Evolutionary conservation across 1,140 invertebrate species (phyloP).

Genomic region (Teleogryllus occipitalis): DNA sequence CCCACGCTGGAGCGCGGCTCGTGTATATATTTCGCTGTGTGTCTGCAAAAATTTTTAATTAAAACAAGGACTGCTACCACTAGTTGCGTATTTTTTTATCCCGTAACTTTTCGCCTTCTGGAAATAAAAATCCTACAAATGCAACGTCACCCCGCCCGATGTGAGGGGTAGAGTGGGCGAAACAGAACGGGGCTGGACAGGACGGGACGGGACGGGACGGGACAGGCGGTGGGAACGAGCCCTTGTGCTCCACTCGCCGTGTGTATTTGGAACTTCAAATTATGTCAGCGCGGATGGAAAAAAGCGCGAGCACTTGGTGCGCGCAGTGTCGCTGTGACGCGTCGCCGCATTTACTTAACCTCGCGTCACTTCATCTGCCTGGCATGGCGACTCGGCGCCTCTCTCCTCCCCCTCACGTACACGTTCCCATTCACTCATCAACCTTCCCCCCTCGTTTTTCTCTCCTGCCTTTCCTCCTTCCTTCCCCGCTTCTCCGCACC

Average conservation of each 20-base stretch:
- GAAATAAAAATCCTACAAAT: constrained; percentile 1
- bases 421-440: too few species aligned
- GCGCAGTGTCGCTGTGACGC: too few species aligned
- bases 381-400: too few species aligned
- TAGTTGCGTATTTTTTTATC: neutral
- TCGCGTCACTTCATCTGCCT: too few species aligned
- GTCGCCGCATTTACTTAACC: too few species aligned
- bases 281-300: neutral
- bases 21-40: neutral
- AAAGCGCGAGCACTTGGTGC: neutral
- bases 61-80: neutral
- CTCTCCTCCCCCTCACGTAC: too few species aligned
- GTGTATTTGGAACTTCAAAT: neutral
- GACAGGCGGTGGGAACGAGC: neutral
- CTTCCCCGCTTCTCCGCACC: too few species aligned
- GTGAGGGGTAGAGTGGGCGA: neutral
- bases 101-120: neutral
- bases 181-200: neutral
- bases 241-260: neutral
- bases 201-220: too few species aligned
- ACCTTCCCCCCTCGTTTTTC: too few species aligned
- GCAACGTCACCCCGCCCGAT: neutral
- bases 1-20: too few species aligned
- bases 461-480: too few species aligned
- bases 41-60: neutral